A percentile compares a stretch with the other conserved stretches of the same genome.
These are phyloP conservation scores for Cordylochernes scorpioides DNA, from an alignment of 2,888 invertebrate genomes.

Conservation along the genomic window DNA sequence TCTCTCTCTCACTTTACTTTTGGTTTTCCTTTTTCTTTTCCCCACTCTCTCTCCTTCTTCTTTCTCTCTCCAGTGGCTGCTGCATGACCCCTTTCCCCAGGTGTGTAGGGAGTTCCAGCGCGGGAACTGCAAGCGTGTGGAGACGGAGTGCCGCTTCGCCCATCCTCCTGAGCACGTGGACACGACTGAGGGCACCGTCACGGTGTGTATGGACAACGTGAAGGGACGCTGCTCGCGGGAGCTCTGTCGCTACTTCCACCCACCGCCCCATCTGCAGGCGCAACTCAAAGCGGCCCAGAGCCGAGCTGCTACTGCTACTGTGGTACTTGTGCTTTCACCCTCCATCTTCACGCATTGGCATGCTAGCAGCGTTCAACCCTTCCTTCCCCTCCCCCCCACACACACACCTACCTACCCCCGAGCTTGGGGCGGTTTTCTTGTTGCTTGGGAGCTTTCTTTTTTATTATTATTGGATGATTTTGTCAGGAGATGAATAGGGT, in stretches of 20 bases:
- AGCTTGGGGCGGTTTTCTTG: too few relatives aligned
- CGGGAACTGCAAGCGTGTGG: slow-evolving; percentile 90
- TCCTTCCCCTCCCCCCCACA: slow-evolving; percentile 4
- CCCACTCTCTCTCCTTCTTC: too few relatives aligned
- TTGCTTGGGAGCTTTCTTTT: too few relatives aligned
- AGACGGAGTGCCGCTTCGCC: slow-evolving; percentile 94
- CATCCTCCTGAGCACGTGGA: slow-evolving; percentile 89
- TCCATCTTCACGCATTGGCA: slow-evolving; percentile 4
- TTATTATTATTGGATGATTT: too few relatives aligned
- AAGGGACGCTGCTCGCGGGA: slow-evolving; percentile 95
- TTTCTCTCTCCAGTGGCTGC: too few relatives aligned
- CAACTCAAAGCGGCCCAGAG: slow-evolving; percentile 77
- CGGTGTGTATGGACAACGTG: slow-evolving; percentile 99
- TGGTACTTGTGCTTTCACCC: slow-evolving; percentile 15
- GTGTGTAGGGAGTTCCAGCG: slow-evolving; percentile 87
- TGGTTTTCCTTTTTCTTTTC: too few relatives aligned
- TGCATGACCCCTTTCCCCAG: too few relatives aligned
- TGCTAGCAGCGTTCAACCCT: slow-evolving; percentile 3
- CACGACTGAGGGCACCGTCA: slow-evolving; percentile 79
- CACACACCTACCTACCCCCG: too few relatives aligned
- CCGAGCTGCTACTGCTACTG: slow-evolving; percentile 22
- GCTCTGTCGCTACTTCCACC: slow-evolving; percentile 99
- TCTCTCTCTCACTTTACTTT: too few relatives aligned
- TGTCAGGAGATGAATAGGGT: too few relatives aligned
- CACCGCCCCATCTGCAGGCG: slow-evolving; percentile 97